Base-by-base conservation (phyloP, 1,140 invertebrate species). In the Yoshiicerus persimilis region DNA sequence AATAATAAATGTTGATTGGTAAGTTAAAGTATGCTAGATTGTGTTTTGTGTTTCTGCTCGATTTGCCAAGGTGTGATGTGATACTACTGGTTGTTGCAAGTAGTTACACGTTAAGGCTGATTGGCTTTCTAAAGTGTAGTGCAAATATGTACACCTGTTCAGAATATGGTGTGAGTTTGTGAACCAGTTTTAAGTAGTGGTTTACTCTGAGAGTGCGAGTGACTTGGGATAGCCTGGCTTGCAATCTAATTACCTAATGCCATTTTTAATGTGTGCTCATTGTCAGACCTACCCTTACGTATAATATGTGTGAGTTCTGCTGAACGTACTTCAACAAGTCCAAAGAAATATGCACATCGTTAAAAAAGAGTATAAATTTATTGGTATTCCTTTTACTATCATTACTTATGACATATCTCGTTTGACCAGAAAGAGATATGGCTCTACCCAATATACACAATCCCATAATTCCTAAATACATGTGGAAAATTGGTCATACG, bases 41-140 rank as follows among this genome's bases (percentile, higher is more conserved):
- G 66, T n/a, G n/a, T n/a, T n/a, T n/a, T n/a, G n/a, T n/a, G n/a
- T 25, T 70, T 70, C 66, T 30, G 30, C 27, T 70, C 66, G 66
- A 70, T 70, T 70, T 70, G 66, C 66, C 66, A 70, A 27, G 66
- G 66, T 70, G 66, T 70, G 30, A 70, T 27, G 30, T 30, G 75
- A 80, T 80, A 80, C 75, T 80, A 38, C 32, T 80, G 75, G 75
- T 80, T 80, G 75, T 36, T 80, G 75, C 75, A 80, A 38, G 20
- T n/a, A 32, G 30, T 38, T 80, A 80, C n/a, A 36, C 75, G 32
- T 80, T 36, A n/a, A 36, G 30, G 30, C 20, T 80, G 75, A 80
- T 80, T 80, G 75, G 75, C 34, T 34, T 38, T 36, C 10, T 13
- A 70, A 30, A 4, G 66, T 70, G 66, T 10, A 27, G 30, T 11